Evolutionary conservation across 2,797 vertebrate species (phyloP).

Genomic region (Salmo trutta): DNA sequence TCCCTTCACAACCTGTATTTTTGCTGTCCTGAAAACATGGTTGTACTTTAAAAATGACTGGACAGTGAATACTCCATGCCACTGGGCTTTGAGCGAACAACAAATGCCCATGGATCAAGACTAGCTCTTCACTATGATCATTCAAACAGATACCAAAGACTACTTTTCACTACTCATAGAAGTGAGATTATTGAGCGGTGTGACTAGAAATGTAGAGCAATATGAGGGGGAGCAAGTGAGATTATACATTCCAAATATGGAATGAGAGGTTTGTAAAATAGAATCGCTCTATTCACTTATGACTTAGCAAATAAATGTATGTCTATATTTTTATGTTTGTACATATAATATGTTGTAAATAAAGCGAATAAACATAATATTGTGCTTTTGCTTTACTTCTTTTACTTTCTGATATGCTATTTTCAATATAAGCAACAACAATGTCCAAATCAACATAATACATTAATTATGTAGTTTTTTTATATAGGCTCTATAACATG

Average conservation of each 20-base stretch:
- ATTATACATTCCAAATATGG: slow-evolving; percentile 19
- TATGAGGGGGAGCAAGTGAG: not conserved
- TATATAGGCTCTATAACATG: not conserved
- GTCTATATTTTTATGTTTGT: slow-evolving; percentile 82
- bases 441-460: not conserved
- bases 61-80: slow-evolving; percentile 1
- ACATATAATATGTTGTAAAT: slow-evolving; percentile 82
- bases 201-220: slow-evolving; percentile 20
- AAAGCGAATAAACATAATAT: slow-evolving; percentile 66
- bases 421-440: not conserved
- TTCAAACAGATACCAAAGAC: slow-evolving; percentile 63
- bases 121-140: slow-evolving; percentile 3
- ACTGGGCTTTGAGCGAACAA: slow-evolving; percentile 21
- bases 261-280: slow-evolving; percentile 63
- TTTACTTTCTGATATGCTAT: not conserved
- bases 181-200: slow-evolving; percentile 17
- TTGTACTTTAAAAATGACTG: slow-evolving; percentile 15
- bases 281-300: slow-evolving; percentile 57
- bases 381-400: slow-evolving; percentile 5
- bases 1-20: slow-evolving; percentile 15
- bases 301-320: slow-evolving; percentile 64
- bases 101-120: slow-evolving; percentile 13
- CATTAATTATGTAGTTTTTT: not conserved
- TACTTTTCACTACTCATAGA: slow-evolving; percentile 33
- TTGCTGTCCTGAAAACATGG: slow-evolving; percentile 28